Evolutionary conservation across 2,797 vertebrate species (phyloP).

Genomic region (Todus mexicanus): DNA sequence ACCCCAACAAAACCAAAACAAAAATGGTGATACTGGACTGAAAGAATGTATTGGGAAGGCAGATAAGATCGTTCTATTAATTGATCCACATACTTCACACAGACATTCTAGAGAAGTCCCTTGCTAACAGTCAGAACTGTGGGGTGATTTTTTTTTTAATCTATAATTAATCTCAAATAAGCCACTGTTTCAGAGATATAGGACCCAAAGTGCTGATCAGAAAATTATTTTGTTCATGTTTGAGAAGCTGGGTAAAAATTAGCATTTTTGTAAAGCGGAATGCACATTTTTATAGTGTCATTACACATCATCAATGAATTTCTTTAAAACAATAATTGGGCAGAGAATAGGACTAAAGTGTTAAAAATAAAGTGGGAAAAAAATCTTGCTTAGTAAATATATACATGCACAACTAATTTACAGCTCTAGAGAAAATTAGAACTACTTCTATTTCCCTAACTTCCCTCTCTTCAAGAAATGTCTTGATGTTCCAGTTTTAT

Average conservation of each 20-base stretch:
- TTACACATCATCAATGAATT: not conserved
- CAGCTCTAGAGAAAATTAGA: not conserved
- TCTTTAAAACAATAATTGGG: constrained; percentile 19
- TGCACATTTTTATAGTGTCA: not conserved
- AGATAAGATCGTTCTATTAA: constrained; percentile 15
- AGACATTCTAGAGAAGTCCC: not conserved
- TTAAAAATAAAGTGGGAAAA: not conserved
- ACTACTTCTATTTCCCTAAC: not conserved
- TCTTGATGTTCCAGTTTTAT: constrained; percentile 10
- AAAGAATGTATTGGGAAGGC: not conserved
- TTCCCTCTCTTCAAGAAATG: not conserved
- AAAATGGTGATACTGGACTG: not conserved
- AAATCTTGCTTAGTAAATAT: not conserved
- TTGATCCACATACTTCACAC: not conserved
- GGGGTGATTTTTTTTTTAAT: not conserved
- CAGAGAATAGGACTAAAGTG: not conserved
- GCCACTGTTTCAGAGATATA: not conserved
- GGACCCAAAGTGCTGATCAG: not conserved
- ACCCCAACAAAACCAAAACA: not conserved
- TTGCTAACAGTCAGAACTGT: not conserved
- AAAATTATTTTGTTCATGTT: not conserved
- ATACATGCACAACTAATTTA: not conserved
- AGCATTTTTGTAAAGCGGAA: not conserved
- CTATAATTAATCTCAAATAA: constrained; percentile 22
- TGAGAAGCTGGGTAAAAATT: not conserved